These are phyloP conservation scores for Chlorospingus semifuscus DNA, from an alignment of 2,797 vertebrate genomes.

Conservation along the genomic window DNA sequence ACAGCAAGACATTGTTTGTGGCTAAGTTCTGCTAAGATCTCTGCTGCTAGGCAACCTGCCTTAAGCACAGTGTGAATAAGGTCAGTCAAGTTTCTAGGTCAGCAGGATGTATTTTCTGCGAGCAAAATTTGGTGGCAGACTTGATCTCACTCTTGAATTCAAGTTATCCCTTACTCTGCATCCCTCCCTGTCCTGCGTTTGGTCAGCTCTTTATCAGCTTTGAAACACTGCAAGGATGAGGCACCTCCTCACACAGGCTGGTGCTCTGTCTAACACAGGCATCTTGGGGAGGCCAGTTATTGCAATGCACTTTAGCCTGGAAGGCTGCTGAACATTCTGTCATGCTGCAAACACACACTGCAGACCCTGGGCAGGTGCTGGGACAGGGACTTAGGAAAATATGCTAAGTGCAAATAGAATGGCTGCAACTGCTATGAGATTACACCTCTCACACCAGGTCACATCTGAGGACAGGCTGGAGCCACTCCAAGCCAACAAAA, in stretches of 20 bases:
- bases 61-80: background rate
- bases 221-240: background rate
- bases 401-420: background rate
- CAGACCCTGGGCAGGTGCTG: background rate
- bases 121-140: background rate
- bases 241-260: background rate
- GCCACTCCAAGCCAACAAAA: background rate
- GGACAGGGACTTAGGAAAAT: background rate
- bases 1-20: background rate
- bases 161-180: background rate
- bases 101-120: background rate
- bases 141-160: background rate
- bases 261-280: background rate
- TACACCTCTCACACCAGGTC: fast-evolving
- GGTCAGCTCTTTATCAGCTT: background rate
- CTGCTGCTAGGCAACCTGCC: constrained; percentile 42
- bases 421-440: background rate
- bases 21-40: constrained; percentile 6
- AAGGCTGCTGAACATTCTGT: background rate
- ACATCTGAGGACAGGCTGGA: background rate
- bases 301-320: background rate
- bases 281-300: background rate
- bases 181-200: background rate
- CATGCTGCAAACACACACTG: fast-evolving
- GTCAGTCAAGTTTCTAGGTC: constrained; percentile 1